Evolutionary conservation across 1,140 invertebrate species (phyloP).

Genomic region (Dendroctonus valens): DNA sequence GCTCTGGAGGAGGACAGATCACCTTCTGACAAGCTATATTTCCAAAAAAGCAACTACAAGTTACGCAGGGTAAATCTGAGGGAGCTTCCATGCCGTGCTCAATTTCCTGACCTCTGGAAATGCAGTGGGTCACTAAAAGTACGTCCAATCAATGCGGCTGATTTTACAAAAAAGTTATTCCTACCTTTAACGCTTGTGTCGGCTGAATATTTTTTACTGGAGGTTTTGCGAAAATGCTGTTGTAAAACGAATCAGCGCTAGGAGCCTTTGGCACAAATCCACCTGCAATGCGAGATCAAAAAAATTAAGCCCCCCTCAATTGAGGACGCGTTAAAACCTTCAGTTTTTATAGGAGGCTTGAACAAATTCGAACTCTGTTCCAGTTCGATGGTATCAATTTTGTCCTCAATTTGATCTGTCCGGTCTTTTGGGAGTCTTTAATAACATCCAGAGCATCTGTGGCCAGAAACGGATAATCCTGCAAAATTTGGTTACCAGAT

Average conservation of each 20-base stretch:
- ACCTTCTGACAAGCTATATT: conserved; percentile 57
- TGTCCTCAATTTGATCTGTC: conserved; percentile 3
- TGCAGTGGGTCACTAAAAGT: conserved; percentile 47
- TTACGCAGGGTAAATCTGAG: conserved; percentile 52
- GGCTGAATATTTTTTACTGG: conserved; percentile 48
- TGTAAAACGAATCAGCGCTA: conserved; percentile 59
- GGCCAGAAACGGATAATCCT: conserved; percentile 79
- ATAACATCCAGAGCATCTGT: conserved; percentile 65
- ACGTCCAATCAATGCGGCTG: conserved; percentile 11
- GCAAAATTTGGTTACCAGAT: conserved; percentile 40
- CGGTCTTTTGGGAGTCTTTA: conserved; percentile 35
- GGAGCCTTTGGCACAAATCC: conserved; percentile 70
- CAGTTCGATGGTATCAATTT: conserved; percentile 3
- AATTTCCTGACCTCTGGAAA: conserved; percentile 50
- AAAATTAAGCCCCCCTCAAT: too few relatives aligned
- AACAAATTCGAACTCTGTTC: conserved; percentile 51
- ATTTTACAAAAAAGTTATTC: neutral
- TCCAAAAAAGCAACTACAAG: conserved; percentile 58
- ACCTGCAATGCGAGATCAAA: conserved; percentile 50
- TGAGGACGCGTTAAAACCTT: conserved; percentile 53
- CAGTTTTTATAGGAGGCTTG: conserved; percentile 67
- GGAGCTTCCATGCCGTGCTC: conserved; percentile 55
- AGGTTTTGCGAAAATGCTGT: conserved; percentile 47
- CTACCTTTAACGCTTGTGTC: neutral
- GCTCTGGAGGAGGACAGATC: conserved; percentile 52